Evolutionary conservation across 2,888 invertebrate species (phyloP), one percentile per base, ranked within the genome.

Genomic region (Drosophila koepferae): DNA sequence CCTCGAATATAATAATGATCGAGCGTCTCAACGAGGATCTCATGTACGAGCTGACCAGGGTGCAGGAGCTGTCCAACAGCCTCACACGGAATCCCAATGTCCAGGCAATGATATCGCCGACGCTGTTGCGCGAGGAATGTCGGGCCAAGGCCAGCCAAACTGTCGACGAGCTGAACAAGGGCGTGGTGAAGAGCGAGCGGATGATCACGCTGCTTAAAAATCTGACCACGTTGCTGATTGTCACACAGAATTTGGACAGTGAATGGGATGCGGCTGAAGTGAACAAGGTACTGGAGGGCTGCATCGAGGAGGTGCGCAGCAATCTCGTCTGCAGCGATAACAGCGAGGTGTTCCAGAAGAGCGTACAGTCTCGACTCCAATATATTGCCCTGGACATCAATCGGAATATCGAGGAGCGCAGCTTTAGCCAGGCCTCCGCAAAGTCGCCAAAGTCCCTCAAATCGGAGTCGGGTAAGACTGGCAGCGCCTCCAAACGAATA

Each of bases 11-110:
- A 3, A 95, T 99, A 63, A 97, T 98, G 78, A 95, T 99, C 84
- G 99, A 99, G 91, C 96, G 96, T 89, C 95, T 99, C 94, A 99
- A 99, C 93, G 95, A 95, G 82, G 97, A 98, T 91, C 95, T 99
- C 77, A 96, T 97, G 91, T 96, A 96, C 74, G 97, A 96, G 92
- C 94, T 99, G 58, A 96, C 96, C 90, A 96, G 97, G 89, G 96
- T 98, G 61, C 98, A 98, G 93, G 94, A 95, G 72, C 95, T 95
- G 84, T 97, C 97, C 90, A 96, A 96, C 80, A 97, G 98, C 94
- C 95, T 98, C 83, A 97, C 97, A 0, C 97, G 97, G 1, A 98
- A 98, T 71, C 96, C 97, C 36, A 97, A 96, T 82, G 95, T 95
- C 41, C 97, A 95, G 78, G 97, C 98, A 1, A 97, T 98, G 95